A percentile compares a stretch with the other conserved stretches of the same genome.
phyloP scores from a whole-genome alignment of 2,888 invertebrate species.

The Cheilosia grossa region DNA sequence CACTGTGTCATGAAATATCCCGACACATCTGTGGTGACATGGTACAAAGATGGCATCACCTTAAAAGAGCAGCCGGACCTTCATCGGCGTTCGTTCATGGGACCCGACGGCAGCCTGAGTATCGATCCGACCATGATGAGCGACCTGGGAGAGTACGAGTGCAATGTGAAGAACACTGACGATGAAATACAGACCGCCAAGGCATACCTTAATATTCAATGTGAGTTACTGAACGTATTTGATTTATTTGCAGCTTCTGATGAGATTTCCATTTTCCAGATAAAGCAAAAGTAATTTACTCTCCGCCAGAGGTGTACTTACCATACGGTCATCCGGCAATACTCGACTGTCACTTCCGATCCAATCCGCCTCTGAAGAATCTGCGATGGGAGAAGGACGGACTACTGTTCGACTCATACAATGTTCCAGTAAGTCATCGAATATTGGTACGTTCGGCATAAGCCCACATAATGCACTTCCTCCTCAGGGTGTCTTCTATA shows the following conservation, averaged over 20 bases:
- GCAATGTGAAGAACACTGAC: slow-evolving; percentile 89
- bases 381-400: slow-evolving; percentile 97
- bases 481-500: slow-evolving; percentile 89
- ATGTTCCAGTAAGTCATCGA: slow-evolving; percentile 85
- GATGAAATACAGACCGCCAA: slow-evolving; percentile 91
- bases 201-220: slow-evolving; percentile 96
- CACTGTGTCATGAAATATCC: slow-evolving; percentile 91
- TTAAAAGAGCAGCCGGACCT: slow-evolving; percentile 87
- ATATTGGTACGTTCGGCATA: background rate
- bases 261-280: slow-evolving; percentile 84
- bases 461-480: slow-evolving; percentile 24
- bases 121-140: slow-evolving; percentile 91
- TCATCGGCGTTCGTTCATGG: slow-evolving; percentile 85
- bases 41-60: slow-evolving; percentile 88
- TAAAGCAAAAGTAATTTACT: slow-evolving; percentile 95
- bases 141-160: slow-evolving; percentile 94
- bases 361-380: slow-evolving; percentile 95
- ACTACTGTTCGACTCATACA: slow-evolving; percentile 94
- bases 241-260: background rate
- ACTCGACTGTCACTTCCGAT: slow-evolving; percentile 95
- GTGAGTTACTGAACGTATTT: slow-evolving; percentile 85
- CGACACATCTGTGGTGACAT: slow-evolving; percentile 85
- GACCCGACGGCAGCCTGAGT: slow-evolving; percentile 91
- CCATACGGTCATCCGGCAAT: slow-evolving; percentile 92
- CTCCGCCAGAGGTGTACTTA: slow-evolving; percentile 92